Percentiles rank a stretch among this genome's conserved stretches.
Evolutionary conservation across 1,140 invertebrate genomes (phyloP).

Genomic region (Leptinotarsa texana): DNA sequence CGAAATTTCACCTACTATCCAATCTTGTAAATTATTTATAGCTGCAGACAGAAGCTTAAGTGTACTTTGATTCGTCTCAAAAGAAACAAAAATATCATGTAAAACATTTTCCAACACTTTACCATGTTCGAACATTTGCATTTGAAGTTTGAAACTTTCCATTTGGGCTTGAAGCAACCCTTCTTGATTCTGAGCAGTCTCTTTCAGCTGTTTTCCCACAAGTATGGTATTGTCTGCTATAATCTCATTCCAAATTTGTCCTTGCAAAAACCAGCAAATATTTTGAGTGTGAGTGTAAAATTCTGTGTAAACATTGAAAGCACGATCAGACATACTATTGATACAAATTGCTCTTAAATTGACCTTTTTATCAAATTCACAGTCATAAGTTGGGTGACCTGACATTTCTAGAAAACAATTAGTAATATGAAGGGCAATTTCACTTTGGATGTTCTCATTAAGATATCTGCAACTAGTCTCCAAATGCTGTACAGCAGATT

Average conservation of each 20-base stretch:
- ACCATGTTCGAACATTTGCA: constrained; percentile 59
- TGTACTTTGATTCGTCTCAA: constrained; percentile 46
- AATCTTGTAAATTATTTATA: constrained; percentile 48
- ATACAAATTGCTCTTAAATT: constrained; percentile 60
- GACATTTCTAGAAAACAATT: constrained; percentile 71
- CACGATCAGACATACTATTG: constrained; percentile 61
- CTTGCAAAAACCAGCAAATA: constrained; percentile 70
- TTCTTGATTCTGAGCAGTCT: constrained; percentile 50
- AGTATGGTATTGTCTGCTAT: constrained; percentile 59
- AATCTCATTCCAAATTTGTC: constrained; percentile 68
- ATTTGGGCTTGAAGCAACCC: constrained; percentile 61
- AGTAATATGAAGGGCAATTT: constrained; percentile 65
- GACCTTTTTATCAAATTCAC: constrained; percentile 55
- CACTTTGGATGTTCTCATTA: constrained; percentile 64
- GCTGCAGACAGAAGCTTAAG: constrained; percentile 43
- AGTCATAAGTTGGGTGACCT: constrained; percentile 60
- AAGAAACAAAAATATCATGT: constrained; percentile 45
- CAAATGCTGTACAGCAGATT: constrained; percentile 59
- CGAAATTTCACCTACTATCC: constrained; percentile 54
- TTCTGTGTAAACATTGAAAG: constrained; percentile 66
- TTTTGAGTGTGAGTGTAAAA: constrained; percentile 73
- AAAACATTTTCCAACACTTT: constrained; percentile 54
- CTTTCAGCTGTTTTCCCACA: constrained; percentile 49
- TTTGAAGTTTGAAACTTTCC: constrained; percentile 63
- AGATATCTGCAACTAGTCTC: constrained; percentile 63